phyloP scores from a whole-genome alignment of 1,140 invertebrate genomes.

The Chionoecetes opilio region DNA sequence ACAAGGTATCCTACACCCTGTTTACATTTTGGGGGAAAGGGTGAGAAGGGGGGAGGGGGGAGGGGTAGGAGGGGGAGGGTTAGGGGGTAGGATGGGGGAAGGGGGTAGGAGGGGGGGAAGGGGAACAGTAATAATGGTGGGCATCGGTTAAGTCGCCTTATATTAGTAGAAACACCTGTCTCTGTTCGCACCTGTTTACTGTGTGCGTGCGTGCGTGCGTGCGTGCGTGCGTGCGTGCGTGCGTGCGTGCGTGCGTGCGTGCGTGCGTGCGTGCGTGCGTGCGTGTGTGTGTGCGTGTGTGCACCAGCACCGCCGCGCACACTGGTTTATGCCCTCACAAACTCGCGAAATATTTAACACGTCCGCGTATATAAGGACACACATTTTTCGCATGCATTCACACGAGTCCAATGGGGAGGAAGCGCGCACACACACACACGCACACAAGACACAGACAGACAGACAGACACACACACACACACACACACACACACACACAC shows the following conservation, averaged over 20 bases:
- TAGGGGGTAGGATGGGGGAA: no score
- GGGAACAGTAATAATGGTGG: neutral
- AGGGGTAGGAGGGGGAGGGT: neutral
- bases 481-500: neutral
- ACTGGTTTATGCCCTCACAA: slow-evolving; percentile 3
- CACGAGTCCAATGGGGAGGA: neutral
- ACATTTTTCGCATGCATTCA: slow-evolving; percentile 29
- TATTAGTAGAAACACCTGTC: no score
- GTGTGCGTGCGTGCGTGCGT: neutral
- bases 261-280: no score
- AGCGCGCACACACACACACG: neutral
- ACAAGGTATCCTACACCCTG: neutral
- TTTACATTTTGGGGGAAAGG: neutral
- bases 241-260: no score
- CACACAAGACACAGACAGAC: neutral
- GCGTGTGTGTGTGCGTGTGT: no score
- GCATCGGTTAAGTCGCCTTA: no score
- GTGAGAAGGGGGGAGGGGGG: neutral
- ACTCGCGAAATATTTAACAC: slow-evolving; percentile 21
- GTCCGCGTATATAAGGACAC: slow-evolving; percentile 6
- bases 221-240: no score
- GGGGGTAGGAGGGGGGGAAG: neutral
- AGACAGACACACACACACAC: neutral
- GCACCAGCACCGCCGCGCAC: neutral
- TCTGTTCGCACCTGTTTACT: neutral